Percentiles rank a stretch among this genome's conserved stretches.
Conservation (phyloP, 2,797 vertebrate genomes). For the Poecilia wingei region DNA sequence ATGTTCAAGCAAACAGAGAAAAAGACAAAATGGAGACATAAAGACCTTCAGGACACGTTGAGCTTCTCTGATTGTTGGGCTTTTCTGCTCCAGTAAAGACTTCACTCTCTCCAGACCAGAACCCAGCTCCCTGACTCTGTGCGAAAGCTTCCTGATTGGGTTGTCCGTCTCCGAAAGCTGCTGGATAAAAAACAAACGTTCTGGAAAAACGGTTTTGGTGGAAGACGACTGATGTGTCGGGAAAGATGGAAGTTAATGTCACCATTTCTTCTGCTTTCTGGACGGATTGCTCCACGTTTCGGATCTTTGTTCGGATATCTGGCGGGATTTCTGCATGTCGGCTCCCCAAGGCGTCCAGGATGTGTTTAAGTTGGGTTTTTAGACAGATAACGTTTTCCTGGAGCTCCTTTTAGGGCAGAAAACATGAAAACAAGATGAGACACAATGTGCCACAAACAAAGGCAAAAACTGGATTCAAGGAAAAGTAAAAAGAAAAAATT, state of each 20-base stretch:
- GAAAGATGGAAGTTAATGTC: slow-evolving; percentile 34
- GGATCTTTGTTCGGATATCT: slow-evolving; percentile 78
- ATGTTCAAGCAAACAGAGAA: not conserved
- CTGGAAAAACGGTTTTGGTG: not conserved
- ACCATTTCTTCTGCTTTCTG: slow-evolving; percentile 87
- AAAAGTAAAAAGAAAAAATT: too few relatives aligned
- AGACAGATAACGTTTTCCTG: slow-evolving; percentile 74
- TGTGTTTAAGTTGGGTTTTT: slow-evolving; percentile 76
- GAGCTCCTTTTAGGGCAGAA: slow-evolving; percentile 79
- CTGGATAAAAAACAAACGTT: slow-evolving; percentile 6
- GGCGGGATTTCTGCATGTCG: slow-evolving; percentile 81
- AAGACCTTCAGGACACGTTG: slow-evolving; percentile 89
- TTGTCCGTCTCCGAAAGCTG: slow-evolving; percentile 67
- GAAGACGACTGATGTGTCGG: not conserved
- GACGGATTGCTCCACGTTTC: slow-evolving; percentile 79
- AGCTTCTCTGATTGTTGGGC: slow-evolving; percentile 83
- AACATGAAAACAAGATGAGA: not conserved
- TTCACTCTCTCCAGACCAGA: slow-evolving; percentile 83
- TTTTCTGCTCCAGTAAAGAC: slow-evolving; percentile 84
- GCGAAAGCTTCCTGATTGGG: slow-evolving; percentile 75
- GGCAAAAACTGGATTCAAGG: too few relatives aligned
- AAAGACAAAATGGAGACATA: not conserved
- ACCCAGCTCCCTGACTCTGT: slow-evolving; percentile 81
- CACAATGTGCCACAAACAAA: not conserved
- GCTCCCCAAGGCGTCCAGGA: slow-evolving; percentile 78